Evolutionary conservation across 2,113 vertebrate genomes (phyloP).

Genomic region (Pycnonotus jocosus): DNA sequence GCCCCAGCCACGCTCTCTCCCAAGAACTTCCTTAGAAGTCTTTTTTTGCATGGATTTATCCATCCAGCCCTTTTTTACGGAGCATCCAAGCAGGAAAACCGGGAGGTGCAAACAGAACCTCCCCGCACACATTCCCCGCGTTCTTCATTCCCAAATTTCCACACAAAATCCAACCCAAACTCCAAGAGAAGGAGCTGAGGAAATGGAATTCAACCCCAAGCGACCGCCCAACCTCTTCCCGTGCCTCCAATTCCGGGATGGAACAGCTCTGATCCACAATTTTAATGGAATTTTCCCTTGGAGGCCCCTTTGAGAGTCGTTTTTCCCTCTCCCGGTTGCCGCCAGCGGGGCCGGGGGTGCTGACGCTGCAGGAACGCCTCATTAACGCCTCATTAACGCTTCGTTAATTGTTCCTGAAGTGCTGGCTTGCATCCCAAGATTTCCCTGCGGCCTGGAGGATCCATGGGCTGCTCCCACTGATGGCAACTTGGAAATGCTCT

Average conservation of each 20-base stretch:
- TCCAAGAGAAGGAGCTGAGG: not conserved
- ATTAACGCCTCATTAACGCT: not conserved
- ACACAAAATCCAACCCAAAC: not conserved
- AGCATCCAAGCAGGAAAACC: not conserved
- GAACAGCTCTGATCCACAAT: not conserved
- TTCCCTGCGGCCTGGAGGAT: not conserved
- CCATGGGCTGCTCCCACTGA: fast-evolving
- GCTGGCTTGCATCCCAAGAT: not conserved
- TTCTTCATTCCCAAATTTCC: not conserved
- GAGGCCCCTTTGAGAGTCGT: not conserved
- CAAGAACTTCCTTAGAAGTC: not conserved
- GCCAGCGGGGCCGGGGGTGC: fast-evolving
- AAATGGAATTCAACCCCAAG: not conserved
- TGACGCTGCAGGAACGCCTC: not conserved
- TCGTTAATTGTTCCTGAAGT: not conserved
- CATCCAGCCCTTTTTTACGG: not conserved
- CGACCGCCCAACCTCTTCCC: not conserved
- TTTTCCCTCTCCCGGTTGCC: not conserved
- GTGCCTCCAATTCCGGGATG: no score
- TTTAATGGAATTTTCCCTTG: not conserved
- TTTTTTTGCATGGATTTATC: not conserved
- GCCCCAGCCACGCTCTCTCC: not conserved
- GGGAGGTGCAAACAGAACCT: not conserved
- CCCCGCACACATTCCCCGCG: fast-evolving
- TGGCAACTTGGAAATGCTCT: not conserved